These are phyloP conservation scores for Leucoma salicis DNA, from an alignment of 2,888 invertebrate species.

Conservation along the genomic window DNA sequence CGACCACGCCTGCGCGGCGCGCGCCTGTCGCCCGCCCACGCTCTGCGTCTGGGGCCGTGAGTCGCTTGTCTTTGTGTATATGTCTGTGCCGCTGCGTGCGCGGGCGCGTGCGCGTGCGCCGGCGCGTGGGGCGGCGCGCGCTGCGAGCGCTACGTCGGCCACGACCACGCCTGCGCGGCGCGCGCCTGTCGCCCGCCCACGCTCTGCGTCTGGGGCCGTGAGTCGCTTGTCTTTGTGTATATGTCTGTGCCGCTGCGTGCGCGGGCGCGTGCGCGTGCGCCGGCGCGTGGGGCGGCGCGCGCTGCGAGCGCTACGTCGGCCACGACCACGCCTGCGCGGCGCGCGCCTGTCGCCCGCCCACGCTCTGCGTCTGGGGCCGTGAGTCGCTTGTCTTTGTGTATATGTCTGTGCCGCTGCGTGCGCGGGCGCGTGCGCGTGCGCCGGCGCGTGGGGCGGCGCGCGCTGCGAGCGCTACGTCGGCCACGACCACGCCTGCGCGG, in stretches of 20 bases:
- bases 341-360: conserved; percentile 75
- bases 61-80: background rate
- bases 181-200: too few relatives aligned
- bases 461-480: too few relatives aligned
- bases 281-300: conserved; percentile 88
- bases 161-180: conserved; percentile 89
- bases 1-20: conserved; percentile 85
- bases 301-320: conserved; percentile 85
- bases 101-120: conserved; percentile 78
- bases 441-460: too few relatives aligned
- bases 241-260: background rate
- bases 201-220: too few relatives aligned
- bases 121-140: conserved; percentile 89
- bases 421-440: too few relatives aligned
- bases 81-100: conserved; percentile 1
- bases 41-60: too few relatives aligned
- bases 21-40: conserved; percentile 86
- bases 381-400: too few relatives aligned
- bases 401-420: too few relatives aligned
- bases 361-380: conserved; percentile 58
- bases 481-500: too few relatives aligned
- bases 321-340: conserved; percentile 83
- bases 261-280: conserved; percentile 86
- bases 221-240: too few relatives aligned
- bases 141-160: conserved; percentile 74